A percentile compares a stretch with the other conserved stretches of the same genome.
Conservation (phyloP, 2,113 vertebrate species). For the Stomatorhinus ivindoensis region DNA sequence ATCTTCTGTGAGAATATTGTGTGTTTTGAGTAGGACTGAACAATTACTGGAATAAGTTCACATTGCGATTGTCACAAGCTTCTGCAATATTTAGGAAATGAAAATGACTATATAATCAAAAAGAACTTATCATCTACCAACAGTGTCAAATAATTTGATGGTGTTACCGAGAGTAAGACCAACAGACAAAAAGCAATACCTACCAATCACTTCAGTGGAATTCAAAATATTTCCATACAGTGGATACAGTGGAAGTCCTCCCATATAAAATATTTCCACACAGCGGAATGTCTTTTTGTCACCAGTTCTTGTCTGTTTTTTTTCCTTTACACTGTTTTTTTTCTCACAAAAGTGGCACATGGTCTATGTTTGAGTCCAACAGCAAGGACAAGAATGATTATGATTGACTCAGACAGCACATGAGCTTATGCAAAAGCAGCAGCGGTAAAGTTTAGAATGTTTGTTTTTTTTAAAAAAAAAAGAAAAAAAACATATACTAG, state of each 20-base stretch:
- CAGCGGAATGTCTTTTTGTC: too few species aligned
- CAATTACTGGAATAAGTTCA: background rate
- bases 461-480: too few species aligned
- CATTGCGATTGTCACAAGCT: background rate
- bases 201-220: too few species aligned
- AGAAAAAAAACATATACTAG: background rate
- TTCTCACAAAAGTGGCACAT: background rate
- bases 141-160: too few species aligned
- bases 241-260: too few species aligned
- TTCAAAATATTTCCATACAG: too few species aligned
- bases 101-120: background rate
- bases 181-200: too few species aligned
- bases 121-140: background rate
- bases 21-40: background rate
- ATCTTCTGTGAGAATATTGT: background rate
- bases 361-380: background rate
- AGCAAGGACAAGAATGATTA: background rate
- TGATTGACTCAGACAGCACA: background rate
- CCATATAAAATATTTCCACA: too few species aligned
- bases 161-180: too few species aligned
- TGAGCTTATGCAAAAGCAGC: background rate
- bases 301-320: too few species aligned
- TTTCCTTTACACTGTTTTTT: background rate
- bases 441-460: background rate
- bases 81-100: background rate